phyloP scores from a whole-genome alignment of 2,797 vertebrate genomes.

The Rhadinocentrus ornatus region DNA sequence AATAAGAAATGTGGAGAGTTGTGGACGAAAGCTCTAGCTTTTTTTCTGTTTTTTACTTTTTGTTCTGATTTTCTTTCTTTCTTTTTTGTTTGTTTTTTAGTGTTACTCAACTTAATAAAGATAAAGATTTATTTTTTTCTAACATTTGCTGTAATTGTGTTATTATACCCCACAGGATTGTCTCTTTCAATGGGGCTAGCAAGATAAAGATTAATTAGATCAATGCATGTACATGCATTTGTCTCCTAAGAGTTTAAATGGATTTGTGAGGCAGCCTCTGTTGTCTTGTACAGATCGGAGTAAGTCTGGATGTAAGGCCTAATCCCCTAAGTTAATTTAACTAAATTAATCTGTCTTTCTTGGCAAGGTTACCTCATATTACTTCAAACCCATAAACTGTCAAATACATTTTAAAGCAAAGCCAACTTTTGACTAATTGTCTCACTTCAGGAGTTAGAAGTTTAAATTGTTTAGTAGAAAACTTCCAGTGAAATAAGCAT shows the following conservation, averaged over 20 bases:
- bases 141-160: not conserved
- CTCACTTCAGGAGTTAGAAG: conserved; percentile 8
- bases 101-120: not conserved
- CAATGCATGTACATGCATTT: not conserved
- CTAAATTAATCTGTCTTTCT: conserved; percentile 12
- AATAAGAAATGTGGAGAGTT: conserved; percentile 66
- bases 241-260: conserved; percentile 17
- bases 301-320: conserved; percentile 19
- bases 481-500: not conserved
- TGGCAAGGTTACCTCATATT: conserved; percentile 1
- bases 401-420: conserved; percentile 24
- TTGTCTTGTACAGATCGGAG: conserved; percentile 13
- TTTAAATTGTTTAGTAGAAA: not conserved
- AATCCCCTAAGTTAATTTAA: conserved; percentile 38
- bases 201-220: conserved; percentile 5
- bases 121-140: not conserved
- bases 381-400: conserved; percentile 26
- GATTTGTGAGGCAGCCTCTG: conserved; percentile 12
- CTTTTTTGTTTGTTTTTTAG: not conserved
- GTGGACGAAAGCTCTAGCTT: no score
- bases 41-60: no score
- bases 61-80: no score
- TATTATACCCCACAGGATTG: conserved; percentile 7
- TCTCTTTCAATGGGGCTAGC: no score
- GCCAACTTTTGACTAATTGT: conserved; percentile 28